A percentile compares a stretch with the other conserved stretches of the same genome.
These are phyloP conservation scores for Sebastes paucispinis DNA, from an alignment of 2,797 vertebrate species.

Conservation along the genomic window DNA sequence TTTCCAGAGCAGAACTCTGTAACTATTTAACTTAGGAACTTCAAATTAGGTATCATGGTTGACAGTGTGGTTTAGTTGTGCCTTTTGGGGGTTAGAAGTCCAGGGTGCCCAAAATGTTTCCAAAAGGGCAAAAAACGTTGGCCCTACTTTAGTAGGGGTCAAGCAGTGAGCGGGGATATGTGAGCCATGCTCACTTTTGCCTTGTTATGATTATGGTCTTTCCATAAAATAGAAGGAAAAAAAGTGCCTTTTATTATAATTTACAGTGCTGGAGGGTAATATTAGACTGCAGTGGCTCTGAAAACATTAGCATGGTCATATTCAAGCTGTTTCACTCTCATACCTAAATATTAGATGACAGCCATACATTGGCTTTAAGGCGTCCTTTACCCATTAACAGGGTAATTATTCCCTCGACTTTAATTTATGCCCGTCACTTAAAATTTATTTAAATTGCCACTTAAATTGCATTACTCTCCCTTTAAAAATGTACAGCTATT, in stretches of 20 bases:
- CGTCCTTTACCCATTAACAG: neutral
- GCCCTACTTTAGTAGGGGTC: no score
- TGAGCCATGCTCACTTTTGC: no score
- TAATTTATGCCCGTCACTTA: neutral
- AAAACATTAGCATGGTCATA: neutral
- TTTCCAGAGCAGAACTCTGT: no score
- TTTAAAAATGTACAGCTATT: slow-evolving; percentile 6
- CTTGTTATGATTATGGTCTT: neutral
- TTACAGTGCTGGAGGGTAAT: neutral
- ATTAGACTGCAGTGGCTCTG: neutral
- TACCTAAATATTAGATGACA: neutral
- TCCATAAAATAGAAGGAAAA: neutral
- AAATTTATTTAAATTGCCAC: neutral
- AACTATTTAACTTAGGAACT: no score
- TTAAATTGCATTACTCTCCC: neutral
- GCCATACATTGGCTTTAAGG: neutral
- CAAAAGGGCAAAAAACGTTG: no score
- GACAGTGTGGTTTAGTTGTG: no score
- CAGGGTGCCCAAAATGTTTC: no score
- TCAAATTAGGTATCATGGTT: no score
- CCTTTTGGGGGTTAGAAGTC: no score
- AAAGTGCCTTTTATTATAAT: slow-evolving; percentile 35
- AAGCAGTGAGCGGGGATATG: no score
- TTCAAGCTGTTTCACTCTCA: neutral
- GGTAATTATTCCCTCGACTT: neutral